A percentile compares a stretch with the other conserved stretches of the same genome.
These are phyloP conservation scores for Sphaeramia orbicularis DNA, from an alignment of 2,797 vertebrate genomes.

Conservation along the genomic window DNA sequence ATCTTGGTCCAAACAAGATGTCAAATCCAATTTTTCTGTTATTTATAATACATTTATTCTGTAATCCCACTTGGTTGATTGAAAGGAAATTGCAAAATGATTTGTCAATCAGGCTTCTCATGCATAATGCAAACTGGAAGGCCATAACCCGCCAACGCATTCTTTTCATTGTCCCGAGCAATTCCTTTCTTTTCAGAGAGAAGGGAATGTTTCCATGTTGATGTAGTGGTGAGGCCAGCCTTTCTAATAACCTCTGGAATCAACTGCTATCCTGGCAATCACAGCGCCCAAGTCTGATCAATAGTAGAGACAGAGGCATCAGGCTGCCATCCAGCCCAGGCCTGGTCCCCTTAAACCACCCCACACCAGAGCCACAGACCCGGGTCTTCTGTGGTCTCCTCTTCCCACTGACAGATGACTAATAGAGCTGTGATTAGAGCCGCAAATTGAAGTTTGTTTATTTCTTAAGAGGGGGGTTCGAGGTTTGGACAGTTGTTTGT, in stretches of 20 bases:
- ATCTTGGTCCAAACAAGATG: too few relatives aligned
- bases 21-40: background rate
- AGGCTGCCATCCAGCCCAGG: slow-evolving; percentile 69
- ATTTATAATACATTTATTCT: background rate
- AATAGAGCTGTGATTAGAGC: slow-evolving; percentile 64
- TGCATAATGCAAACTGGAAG: slow-evolving; percentile 4
- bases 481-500: slow-evolving; percentile 54
- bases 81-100: background rate
- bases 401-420: slow-evolving; percentile 61
- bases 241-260: slow-evolving; percentile 72
- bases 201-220: slow-evolving; percentile 46
- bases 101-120: background rate
- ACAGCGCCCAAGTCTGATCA: slow-evolving; percentile 67
- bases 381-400: slow-evolving; percentile 66
- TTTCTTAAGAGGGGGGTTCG: slow-evolving; percentile 44
- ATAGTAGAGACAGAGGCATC: slow-evolving; percentile 70
- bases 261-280: slow-evolving; percentile 71
- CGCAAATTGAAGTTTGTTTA: slow-evolving; percentile 65
- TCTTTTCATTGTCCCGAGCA: background rate
- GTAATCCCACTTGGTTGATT: slow-evolving; percentile 17
- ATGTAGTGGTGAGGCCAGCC: slow-evolving; percentile 44
- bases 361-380: slow-evolving; percentile 58
- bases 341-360: slow-evolving; percentile 64
- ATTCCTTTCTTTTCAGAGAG: slow-evolving; percentile 34
- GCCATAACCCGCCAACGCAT: background rate